These are phyloP conservation scores for Sebastes cheni DNA, from an alignment of 2,797 vertebrate genomes.

Conservation along the genomic window DNA sequence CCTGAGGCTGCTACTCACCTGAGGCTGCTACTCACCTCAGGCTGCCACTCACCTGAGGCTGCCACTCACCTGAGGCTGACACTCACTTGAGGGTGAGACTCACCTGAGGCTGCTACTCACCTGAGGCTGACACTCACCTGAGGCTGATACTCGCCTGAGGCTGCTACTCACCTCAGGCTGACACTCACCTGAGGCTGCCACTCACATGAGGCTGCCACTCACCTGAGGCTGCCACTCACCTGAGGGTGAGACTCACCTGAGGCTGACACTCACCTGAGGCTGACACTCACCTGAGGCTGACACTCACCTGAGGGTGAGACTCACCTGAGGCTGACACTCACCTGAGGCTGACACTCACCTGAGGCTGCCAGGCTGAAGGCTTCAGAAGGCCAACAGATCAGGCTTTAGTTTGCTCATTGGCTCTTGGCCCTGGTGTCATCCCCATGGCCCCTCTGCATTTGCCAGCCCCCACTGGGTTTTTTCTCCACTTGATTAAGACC, in stretches of 20 bases:
- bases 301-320: rapidly evolving
- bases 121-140: too few relatives aligned
- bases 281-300: too few relatives aligned
- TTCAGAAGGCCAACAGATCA: neutral
- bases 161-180: rapidly evolving
- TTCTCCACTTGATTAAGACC: conserved; percentile 67
- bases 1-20: neutral
- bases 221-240: neutral
- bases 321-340: too few relatives aligned
- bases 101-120: neutral
- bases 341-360: neutral
- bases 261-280: too few relatives aligned
- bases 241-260: too few relatives aligned
- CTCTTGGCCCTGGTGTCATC: conserved; percentile 15
- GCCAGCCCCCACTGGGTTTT: conserved; percentile 54
- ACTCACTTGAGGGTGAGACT: too few relatives aligned
- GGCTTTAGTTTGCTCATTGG: conserved; percentile 12
- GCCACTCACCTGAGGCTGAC: too few relatives aligned
- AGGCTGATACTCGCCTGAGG: too few relatives aligned
- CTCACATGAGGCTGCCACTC: too few relatives aligned
- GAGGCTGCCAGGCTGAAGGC: conserved; percentile 7
- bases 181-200: too few relatives aligned
- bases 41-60: neutral
- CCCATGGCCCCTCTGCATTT: neutral
- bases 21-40: neutral